phyloP scores from a whole-genome alignment of 2,888 invertebrate genomes.

The Tridacna gigas region DNA sequence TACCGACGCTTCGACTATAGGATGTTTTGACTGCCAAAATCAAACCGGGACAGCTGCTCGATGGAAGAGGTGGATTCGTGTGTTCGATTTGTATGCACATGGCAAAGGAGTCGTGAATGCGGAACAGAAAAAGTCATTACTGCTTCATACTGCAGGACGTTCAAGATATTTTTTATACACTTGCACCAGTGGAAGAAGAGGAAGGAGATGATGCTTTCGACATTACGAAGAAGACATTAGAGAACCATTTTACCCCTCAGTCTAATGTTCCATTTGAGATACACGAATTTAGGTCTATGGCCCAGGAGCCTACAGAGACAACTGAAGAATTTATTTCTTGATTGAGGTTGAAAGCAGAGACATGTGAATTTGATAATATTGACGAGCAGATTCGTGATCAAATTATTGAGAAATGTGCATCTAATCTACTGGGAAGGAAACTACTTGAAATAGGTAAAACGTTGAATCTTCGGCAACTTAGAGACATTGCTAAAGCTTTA shows the following conservation, averaged over 20 bases:
- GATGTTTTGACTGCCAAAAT: neutral
- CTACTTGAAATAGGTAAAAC: slow-evolving; percentile 19
- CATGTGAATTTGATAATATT: slow-evolving; percentile 28
- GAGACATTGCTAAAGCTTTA: slow-evolving; percentile 12
- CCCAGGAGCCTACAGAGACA: slow-evolving; percentile 38
- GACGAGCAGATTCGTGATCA: slow-evolving; percentile 27
- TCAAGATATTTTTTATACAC: slow-evolving; percentile 43
- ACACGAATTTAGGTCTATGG: slow-evolving; percentile 42
- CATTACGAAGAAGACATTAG: slow-evolving; percentile 28
- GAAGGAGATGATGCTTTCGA: slow-evolving; percentile 22
- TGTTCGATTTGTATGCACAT: slow-evolving; percentile 43
- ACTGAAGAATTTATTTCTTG: slow-evolving; percentile 51
- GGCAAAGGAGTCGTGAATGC: slow-evolving; percentile 39
- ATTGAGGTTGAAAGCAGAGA: slow-evolving; percentile 13
- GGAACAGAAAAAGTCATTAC: slow-evolving; percentile 40
- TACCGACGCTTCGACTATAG: neutral
- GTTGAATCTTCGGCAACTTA: slow-evolving; percentile 20
- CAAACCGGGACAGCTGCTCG: neutral
- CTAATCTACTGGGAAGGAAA: neutral
- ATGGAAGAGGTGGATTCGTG: slow-evolving; percentile 50
- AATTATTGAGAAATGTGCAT: slow-evolving; percentile 22
- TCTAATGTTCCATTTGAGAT: slow-evolving; percentile 37
- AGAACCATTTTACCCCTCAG: slow-evolving; percentile 32
- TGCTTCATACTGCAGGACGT: slow-evolving; percentile 46
- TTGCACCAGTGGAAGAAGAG: neutral